Evolutionary conservation across 2,113 vertebrate genomes (phyloP).

Genomic region (Stigmatopora nigra): DNA sequence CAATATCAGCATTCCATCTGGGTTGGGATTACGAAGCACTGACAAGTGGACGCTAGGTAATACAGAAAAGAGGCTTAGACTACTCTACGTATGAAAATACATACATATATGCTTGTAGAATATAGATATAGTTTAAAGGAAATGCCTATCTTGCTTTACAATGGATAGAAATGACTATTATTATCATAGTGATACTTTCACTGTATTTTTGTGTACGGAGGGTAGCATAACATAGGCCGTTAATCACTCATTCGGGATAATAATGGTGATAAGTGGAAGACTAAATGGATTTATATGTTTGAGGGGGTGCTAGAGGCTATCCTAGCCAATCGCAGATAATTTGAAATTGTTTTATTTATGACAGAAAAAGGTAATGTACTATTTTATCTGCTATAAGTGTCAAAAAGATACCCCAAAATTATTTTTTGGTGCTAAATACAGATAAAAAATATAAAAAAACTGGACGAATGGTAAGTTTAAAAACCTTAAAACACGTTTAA

Average conservation of each 20-base stretch:
- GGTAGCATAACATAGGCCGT: no score
- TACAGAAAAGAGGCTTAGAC: constrained; percentile 61
- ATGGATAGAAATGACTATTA: background rate
- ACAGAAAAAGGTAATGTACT: no score
- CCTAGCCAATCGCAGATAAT: no score
- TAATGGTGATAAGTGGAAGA: background rate
- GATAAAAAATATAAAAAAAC: background rate
- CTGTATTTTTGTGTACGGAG: background rate
- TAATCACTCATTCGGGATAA: background rate
- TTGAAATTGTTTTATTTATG: no score
- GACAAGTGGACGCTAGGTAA: constrained; percentile 46
- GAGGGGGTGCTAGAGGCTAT: no score
- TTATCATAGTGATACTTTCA: background rate
- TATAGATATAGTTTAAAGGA: background rate
- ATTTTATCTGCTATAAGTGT: no score
- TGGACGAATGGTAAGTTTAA: background rate
- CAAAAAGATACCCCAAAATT: no score
- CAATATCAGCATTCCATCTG: constrained; percentile 67
- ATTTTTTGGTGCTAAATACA: no score
- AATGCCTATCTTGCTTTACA: background rate
- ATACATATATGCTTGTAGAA: constrained; percentile 20
- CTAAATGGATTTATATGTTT: background rate
- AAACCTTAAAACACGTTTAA: no score
- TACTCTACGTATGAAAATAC: constrained; percentile 20
- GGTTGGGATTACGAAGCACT: constrained; percentile 50